phyloP scores from a whole-genome alignment of 2,797 vertebrate species.

The Cyprinodon diabolis region DNA sequence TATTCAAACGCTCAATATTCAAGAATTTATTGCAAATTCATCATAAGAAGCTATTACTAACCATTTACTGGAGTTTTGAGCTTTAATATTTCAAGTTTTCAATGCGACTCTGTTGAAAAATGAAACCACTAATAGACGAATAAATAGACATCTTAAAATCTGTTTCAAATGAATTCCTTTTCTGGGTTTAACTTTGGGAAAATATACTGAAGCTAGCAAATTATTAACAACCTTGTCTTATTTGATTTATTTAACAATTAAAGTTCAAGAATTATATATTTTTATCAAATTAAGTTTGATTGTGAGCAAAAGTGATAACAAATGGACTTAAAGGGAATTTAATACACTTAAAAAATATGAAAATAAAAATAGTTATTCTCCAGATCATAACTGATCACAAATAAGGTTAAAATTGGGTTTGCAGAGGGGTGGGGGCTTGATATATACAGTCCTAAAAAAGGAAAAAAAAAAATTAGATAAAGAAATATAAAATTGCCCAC shows the following conservation, averaged over 20 bases:
- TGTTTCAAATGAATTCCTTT: neutral
- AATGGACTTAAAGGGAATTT: neutral
- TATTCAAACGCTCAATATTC: conserved; percentile 32
- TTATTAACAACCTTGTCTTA: neutral
- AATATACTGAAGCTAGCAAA: neutral
- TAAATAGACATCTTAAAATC: conserved; percentile 19
- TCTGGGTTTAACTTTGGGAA: neutral
- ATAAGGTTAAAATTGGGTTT: neutral
- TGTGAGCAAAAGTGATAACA: neutral
- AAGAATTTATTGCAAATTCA: conserved; percentile 21
- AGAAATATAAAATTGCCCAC: no score
- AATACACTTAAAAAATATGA: neutral
- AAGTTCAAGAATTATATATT: no score
- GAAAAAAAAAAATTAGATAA: no score
- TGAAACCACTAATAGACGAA: neutral
- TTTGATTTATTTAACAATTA: neutral
- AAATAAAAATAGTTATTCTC: neutral
- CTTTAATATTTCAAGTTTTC: conserved; percentile 8
- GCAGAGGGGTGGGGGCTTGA: no score
- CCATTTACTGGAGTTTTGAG: conserved; percentile 12
- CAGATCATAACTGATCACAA: neutral
- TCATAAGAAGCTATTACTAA: conserved; percentile 2
- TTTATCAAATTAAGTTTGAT: neutral
- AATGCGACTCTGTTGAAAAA: neutral
- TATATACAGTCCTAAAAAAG: no score